A percentile compares a stretch with the other conserved stretches of the same genome.
Conservation (phyloP, 1,140 invertebrate genomes). For the Helicoverpa armigera region DNA sequence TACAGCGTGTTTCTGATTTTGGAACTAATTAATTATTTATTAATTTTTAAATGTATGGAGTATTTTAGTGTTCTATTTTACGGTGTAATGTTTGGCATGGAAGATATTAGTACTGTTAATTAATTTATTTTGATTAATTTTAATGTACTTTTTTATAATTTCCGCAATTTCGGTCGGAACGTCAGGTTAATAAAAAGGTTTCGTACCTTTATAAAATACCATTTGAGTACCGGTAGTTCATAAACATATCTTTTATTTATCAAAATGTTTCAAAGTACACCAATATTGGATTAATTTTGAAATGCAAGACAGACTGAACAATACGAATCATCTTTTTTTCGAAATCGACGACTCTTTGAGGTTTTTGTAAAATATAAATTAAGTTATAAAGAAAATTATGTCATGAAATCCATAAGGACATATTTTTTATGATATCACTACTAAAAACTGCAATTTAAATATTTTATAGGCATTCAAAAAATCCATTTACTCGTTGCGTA, state of each 20-base stretch:
- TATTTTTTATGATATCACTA: not conserved
- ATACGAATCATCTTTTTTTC: too few relatives aligned
- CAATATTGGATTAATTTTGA: too few relatives aligned
- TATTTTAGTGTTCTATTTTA: not conserved
- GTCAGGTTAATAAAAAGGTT: too few relatives aligned
- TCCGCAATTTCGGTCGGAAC: too few relatives aligned
- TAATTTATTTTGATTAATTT: too few relatives aligned
- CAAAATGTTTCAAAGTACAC: too few relatives aligned
- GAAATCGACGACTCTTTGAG: too few relatives aligned
- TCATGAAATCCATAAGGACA: not conserved
- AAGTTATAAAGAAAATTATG: conserved; percentile 19
- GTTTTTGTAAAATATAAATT: conserved; percentile 2
- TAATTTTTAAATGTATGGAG: conserved; percentile 4
- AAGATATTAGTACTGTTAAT: too few relatives aligned
- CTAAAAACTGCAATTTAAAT: not conserved
- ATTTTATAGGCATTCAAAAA: conserved; percentile 5
- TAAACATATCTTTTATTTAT: too few relatives aligned
- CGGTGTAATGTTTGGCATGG: not conserved
- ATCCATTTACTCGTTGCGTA: not conserved
- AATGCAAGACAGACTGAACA: not conserved
- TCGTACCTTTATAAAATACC: too few relatives aligned
- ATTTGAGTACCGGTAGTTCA: too few relatives aligned
- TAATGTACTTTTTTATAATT: too few relatives aligned
- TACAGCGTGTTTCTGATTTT: conserved; percentile 68
- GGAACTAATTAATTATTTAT: conserved; percentile 36